Conservation (phyloP, 2,113 vertebrate species). For the Fukomys damarensis region DNA sequence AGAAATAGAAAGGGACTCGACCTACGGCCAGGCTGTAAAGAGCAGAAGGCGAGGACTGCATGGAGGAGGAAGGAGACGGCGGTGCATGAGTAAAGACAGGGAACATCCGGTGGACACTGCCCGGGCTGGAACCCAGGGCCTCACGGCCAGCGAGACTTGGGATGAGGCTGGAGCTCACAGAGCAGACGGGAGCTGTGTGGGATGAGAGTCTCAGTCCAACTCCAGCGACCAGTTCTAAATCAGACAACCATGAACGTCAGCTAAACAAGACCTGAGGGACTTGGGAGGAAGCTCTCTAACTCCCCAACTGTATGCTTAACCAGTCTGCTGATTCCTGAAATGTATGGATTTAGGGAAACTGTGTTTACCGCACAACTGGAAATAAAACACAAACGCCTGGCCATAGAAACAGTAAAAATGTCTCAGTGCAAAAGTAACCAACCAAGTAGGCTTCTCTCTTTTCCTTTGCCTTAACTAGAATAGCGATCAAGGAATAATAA, state of each 20-base stretch:
- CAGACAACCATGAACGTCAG: not conserved
- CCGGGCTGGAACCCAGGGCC: not conserved
- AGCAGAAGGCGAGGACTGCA: not conserved
- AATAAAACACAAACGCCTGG: conserved; percentile 47
- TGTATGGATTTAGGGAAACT: not conserved
- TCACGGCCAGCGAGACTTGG: not conserved
- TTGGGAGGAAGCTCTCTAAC: not conserved
- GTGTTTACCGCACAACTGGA: not conserved
- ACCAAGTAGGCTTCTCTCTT: not conserved
- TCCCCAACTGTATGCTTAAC: not conserved
- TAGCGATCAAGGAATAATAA: not conserved
- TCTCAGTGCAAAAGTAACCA: not conserved
- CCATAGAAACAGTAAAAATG: not conserved
- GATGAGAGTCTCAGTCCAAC: not conserved
- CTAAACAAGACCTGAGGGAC: not conserved
- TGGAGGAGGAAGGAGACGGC: not conserved
- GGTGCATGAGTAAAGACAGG: not conserved
- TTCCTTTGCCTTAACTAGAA: not conserved
- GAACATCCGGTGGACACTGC: not conserved
- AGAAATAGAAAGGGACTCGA: not conserved
- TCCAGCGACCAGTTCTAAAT: not conserved
- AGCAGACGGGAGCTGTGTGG: not conserved
- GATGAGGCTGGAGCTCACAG: not conserved
- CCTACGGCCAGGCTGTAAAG: not conserved
- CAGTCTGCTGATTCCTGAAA: not conserved